Base-by-base conservation (phyloP, 2,888 invertebrate genomes). In the Eledone cirrhosa region DNA sequence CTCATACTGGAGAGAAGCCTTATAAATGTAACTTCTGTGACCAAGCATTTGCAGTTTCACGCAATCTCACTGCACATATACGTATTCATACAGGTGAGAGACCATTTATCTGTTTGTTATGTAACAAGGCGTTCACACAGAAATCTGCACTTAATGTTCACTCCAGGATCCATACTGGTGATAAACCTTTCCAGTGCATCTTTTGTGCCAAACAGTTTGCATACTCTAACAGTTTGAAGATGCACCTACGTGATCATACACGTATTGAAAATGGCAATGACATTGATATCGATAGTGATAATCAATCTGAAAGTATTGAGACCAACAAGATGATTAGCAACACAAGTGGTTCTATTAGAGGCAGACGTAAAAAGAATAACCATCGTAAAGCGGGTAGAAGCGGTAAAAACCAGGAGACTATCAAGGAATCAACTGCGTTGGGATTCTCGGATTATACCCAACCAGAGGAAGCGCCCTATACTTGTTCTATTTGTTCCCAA, bases 11-110 rank as follows among this genome's bases (percentile, higher is more conserved):
- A 2, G 78, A 80, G 48, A 75, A 75, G 47, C 80, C 79, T 24
- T 80, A 80, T 59, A 80, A 81, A 77, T 81, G 81, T 22, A 78
- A 59, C 22, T 79, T 78, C 31, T 81, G 81, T 47, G 80, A 77
- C 33, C 78, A 72, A 11, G 69, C 78, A 7, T 81, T 81, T 77
- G 77, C 77, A 11, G 41, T 47, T 41, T 75, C 75, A 24, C 48
- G 47, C 2, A 75, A 75, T 31, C 75, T 75, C 47, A 75, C 75
- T 47, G 75, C 41, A 5, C 75, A 75, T n/a, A 75, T 41, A 24
- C 41, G 75, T 27, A 75, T 48, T 41, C 75, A 75, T 41, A 75
- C 75, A 41, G 75, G 75, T 22, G 75, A 75, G n/a, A 47, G 48
- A n/a, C 75, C 75, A 8, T 75, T 47, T 27, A 41, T 47, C 22